phyloP scores from a whole-genome alignment of 2,797 vertebrate genomes.

The Pitangus sulphuratus region DNA sequence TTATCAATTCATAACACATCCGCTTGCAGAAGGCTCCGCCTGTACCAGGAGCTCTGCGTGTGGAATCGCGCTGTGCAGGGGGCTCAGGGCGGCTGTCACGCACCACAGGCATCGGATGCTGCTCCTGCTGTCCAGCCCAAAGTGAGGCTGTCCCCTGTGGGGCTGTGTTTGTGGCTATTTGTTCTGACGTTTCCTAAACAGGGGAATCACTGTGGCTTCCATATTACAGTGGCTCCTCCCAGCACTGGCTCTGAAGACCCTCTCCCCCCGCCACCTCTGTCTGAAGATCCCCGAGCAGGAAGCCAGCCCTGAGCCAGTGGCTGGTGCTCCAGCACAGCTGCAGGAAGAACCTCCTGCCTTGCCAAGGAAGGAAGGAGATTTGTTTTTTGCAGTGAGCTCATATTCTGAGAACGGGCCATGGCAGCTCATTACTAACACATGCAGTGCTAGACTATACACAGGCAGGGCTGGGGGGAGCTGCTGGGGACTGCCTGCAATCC shows the following conservation, averaged over 20 bases:
- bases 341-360: neutral
- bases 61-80: neutral
- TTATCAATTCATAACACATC: neutral
- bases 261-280: neutral
- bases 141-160: neutral
- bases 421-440: neutral
- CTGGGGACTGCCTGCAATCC: neutral
- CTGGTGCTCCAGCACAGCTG: neutral
- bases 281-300: neutral
- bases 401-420: neutral
- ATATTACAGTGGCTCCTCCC: neutral
- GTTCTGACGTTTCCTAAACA: neutral
- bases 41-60: neutral
- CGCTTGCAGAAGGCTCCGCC: neutral
- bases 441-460: neutral
- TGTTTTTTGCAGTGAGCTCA: neutral
- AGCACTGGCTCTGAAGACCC: accelerated
- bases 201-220: neutral
- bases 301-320: accelerated
- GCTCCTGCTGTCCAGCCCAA: neutral
- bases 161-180: accelerated
- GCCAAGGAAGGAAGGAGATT: neutral
- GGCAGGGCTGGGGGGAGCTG: neutral
- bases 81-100: neutral
- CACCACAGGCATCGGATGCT: accelerated